A percentile compares a stretch with the other conserved stretches of the same genome.
Evolutionary conservation across 2,113 vertebrate species (phyloP).

Genomic region (Nematolebias whitei): DNA sequence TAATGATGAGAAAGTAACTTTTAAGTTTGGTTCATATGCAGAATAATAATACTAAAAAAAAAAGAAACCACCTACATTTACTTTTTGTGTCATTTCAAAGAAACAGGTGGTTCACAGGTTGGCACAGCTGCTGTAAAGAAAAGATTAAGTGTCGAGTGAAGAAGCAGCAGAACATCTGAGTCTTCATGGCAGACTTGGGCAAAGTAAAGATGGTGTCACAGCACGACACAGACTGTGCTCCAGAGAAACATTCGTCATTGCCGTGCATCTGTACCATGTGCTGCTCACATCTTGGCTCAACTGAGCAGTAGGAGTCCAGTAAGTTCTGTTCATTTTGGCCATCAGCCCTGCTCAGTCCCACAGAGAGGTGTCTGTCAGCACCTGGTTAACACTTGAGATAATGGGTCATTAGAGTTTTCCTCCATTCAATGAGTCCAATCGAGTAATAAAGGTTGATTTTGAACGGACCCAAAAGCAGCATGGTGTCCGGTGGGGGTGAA

Average conservation of each 20-base stretch:
- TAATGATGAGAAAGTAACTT: neutral
- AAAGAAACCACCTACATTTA: conserved; percentile 30
- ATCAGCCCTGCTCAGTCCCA: conserved; percentile 46
- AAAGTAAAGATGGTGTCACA: conserved; percentile 47
- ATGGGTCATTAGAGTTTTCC: conserved; percentile 79
- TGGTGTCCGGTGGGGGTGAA: conserved; percentile 51
- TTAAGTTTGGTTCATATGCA: neutral
- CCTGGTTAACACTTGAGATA: conserved; percentile 80
- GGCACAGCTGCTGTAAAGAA: conserved; percentile 46
- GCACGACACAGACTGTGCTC: conserved; percentile 30
- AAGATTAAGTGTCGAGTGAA: conserved; percentile 23
- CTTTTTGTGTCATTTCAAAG: conserved; percentile 39
- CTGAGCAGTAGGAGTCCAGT: conserved; percentile 36
- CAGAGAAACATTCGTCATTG: conserved; percentile 30
- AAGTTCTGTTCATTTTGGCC: conserved; percentile 46
- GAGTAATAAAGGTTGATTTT: conserved; percentile 73
- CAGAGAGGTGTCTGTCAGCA: conserved; percentile 69
- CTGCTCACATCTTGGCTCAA: conserved; percentile 42
- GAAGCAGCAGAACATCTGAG: conserved; percentile 43
- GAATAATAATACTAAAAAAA: conserved; percentile 51
- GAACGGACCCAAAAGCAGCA: conserved; percentile 67
- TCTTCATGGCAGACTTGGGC: conserved; percentile 37
- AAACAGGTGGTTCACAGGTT: conserved; percentile 45
- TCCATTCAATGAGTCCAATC: conserved; percentile 78
- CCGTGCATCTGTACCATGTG: neutral